These are phyloP conservation scores for Corythucha ciliata DNA, from an alignment of 2,888 invertebrate species.

Conservation along the genomic window DNA sequence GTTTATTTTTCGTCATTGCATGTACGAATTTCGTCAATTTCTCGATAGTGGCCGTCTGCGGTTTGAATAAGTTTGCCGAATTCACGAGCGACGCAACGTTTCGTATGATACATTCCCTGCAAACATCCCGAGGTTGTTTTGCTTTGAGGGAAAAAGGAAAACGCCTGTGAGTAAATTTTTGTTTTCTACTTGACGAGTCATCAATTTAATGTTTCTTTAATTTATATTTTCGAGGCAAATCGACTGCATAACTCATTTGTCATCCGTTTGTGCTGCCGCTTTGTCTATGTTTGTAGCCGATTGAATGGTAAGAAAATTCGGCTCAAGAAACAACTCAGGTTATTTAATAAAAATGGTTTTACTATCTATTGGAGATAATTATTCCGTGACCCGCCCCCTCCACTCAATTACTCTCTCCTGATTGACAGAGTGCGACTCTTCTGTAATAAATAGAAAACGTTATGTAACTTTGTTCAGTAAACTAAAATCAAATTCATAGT, in stretches of 20 bases:
- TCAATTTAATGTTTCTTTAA: neutral
- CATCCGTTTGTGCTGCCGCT: slow-evolving; percentile 19
- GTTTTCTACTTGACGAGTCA: neutral
- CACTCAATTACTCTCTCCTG: too few species aligned
- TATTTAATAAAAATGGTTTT: too few species aligned
- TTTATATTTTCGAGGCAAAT: slow-evolving; percentile 1
- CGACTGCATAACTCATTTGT: slow-evolving; percentile 23
- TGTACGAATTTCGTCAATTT: neutral
- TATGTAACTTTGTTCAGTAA: too few species aligned
- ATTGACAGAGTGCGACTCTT: too few species aligned
- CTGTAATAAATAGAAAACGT: too few species aligned
- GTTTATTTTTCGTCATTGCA: neutral
- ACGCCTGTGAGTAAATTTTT: slow-evolving; percentile 16
- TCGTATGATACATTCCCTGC: slow-evolving; percentile 21
- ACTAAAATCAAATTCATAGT: too few species aligned
- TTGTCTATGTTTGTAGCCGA: slow-evolving; percentile 16
- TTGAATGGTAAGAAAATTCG: too few species aligned
- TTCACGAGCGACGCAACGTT: slow-evolving; percentile 22
- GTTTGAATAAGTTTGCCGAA: slow-evolving; percentile 23
- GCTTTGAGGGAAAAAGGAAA: slow-evolving; percentile 23
- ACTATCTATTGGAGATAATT: too few species aligned
- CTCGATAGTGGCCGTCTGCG: slow-evolving; percentile 27
- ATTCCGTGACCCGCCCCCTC: too few species aligned
- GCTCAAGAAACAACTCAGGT: too few species aligned
- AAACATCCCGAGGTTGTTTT: slow-evolving; percentile 24